phyloP scores from a whole-genome alignment of 2,113 vertebrate species.

The Ammospiza nelsoni region DNA sequence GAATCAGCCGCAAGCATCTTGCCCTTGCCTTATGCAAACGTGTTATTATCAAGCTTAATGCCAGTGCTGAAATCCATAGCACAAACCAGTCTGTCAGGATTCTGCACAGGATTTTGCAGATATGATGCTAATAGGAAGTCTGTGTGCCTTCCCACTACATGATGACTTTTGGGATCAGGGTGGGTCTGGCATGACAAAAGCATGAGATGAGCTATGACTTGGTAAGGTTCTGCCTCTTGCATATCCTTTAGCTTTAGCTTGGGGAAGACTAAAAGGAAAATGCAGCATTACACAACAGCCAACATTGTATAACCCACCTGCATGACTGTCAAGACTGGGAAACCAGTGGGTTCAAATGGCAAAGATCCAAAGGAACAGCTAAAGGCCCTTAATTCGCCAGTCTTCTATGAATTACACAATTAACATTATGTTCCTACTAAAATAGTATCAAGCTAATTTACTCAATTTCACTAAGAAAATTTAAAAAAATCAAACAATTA shows the following conservation, averaged over 20 bases:
- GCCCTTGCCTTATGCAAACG: background rate
- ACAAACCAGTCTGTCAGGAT: background rate
- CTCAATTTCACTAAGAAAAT: background rate
- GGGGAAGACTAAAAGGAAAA: background rate
- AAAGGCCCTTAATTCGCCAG: background rate
- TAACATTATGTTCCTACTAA: background rate
- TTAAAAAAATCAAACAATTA: background rate
- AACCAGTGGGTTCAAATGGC: background rate
- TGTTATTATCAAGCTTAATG: background rate
- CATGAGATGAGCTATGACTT: background rate
- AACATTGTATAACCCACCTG: background rate
- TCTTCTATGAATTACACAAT: background rate
- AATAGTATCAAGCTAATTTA: background rate
- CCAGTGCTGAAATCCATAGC: background rate
- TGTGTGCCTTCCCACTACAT: background rate
- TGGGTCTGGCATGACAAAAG: background rate
- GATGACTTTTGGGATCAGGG: background rate
- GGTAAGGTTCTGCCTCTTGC: background rate
- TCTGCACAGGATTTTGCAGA: background rate
- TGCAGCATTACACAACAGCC: fast-evolving
- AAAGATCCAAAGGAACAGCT: background rate
- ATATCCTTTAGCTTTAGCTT: background rate
- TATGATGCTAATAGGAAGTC: background rate
- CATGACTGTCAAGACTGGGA: background rate
- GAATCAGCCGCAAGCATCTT: background rate